Conservation (phyloP, 1,140 invertebrate genomes). For the Zelostemma sp. region DNA sequence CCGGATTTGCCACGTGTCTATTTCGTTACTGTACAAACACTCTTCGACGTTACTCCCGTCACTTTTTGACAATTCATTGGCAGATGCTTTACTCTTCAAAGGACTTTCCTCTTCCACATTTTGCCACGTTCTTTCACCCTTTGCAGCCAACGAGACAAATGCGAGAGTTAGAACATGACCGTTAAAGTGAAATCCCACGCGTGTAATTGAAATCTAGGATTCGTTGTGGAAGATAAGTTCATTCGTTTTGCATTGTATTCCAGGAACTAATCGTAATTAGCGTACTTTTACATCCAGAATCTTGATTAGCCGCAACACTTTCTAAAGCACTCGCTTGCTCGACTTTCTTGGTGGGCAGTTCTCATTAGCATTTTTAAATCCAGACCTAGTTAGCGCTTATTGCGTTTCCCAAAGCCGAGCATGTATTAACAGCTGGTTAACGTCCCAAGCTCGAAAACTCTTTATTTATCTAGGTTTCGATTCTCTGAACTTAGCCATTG, state of each 20-base stretch:
- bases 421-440: conserved; percentile 55
- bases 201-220: background rate
- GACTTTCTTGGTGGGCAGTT: too few species aligned
- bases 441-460: too few species aligned
- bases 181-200: background rate
- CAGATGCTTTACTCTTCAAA: conserved; percentile 36
- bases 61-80: conserved; percentile 25
- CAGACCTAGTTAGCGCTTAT: background rate
- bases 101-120: conserved; percentile 22
- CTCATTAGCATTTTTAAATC: background rate
- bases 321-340: background rate
- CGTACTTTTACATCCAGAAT: background rate
- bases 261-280: too few species aligned
- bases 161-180: background rate
- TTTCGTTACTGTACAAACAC: conserved; percentile 39
- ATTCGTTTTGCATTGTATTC: background rate
- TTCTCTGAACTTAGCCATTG: too few species aligned
- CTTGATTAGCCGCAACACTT: background rate
- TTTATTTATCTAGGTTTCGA: too few species aligned
- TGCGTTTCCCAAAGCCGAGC: background rate
- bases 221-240: background rate
- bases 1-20: conserved; percentile 42
- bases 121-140: background rate
- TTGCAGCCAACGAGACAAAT: background rate
- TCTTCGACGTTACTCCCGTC: conserved; percentile 34